Percentiles rank a stretch among this genome's conserved stretches.
Evolutionary conservation across 2,888 invertebrate genomes (phyloP).

Genomic region (Osedax fenrisi): DNA sequence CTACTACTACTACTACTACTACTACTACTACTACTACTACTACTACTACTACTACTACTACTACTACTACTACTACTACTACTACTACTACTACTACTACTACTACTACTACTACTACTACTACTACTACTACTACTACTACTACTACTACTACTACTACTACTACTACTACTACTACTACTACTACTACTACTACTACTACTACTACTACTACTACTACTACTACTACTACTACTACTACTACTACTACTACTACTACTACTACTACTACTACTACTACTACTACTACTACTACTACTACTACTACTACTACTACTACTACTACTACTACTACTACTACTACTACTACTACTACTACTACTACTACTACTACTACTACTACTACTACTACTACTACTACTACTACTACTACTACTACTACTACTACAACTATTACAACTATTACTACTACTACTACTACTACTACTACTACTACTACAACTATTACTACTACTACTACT

Average conservation of each 20-base stretch:
- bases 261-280: background rate
- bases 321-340: background rate
- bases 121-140: background rate
- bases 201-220: background rate
- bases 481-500: too few species aligned
- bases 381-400: background rate
- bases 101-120: background rate
- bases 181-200: conserved; percentile 2
- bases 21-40: background rate
- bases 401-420: background rate
- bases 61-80: conserved; percentile 2
- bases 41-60: background rate
- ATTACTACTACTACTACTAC: too few species aligned
- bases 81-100: background rate
- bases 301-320: background rate
- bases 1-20: background rate
- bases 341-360: background rate
- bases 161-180: background rate
- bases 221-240: background rate
- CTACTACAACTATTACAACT: too few species aligned
- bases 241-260: conserved; percentile 2
- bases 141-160: background rate
- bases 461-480: too few species aligned
- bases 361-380: background rate
- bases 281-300: background rate